phyloP scores from a whole-genome alignment of 2,113 vertebrate species.

The Eira barbara region DNA sequence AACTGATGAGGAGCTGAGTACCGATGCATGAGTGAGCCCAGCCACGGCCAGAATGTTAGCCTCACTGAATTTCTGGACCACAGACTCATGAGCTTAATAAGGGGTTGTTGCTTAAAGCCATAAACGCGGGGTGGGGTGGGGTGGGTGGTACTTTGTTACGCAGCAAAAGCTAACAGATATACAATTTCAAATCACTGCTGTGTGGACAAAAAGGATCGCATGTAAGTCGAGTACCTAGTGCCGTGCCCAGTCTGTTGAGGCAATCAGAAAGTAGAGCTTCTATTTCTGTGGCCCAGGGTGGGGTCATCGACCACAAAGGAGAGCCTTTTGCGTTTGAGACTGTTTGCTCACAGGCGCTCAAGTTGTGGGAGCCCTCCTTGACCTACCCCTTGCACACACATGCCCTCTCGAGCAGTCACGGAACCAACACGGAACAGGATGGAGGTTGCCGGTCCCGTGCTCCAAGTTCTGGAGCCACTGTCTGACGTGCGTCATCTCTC shows the following conservation, averaged over 20 bases:
- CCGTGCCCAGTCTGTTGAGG: neutral
- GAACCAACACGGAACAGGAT: neutral
- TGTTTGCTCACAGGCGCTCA: neutral
- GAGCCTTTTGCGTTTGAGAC: neutral
- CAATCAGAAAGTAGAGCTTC: neutral
- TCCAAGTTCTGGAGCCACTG: neutral
- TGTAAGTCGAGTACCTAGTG: neutral
- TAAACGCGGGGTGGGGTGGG: neutral
- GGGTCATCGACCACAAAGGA: neutral
- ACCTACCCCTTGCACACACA: neutral
- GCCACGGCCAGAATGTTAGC: neutral
- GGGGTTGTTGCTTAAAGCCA: neutral
- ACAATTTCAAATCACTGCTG: neutral
- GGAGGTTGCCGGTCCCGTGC: neutral
- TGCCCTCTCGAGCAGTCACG: neutral
- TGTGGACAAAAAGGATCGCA: neutral
- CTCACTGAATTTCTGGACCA: neutral
- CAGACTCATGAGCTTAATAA: neutral
- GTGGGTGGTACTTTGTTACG: slow-evolving; percentile 14
- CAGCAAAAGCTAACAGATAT: slow-evolving; percentile 50
- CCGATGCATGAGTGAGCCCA: neutral
- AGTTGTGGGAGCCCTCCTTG: neutral
- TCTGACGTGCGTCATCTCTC: neutral
- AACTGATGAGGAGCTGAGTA: neutral
- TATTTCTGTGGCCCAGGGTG: neutral